Evolutionary conservation across 2,113 vertebrate species (phyloP), one percentile per base, ranked within the genome.

Genomic region (Paramormyrops kingsleyae): DNA sequence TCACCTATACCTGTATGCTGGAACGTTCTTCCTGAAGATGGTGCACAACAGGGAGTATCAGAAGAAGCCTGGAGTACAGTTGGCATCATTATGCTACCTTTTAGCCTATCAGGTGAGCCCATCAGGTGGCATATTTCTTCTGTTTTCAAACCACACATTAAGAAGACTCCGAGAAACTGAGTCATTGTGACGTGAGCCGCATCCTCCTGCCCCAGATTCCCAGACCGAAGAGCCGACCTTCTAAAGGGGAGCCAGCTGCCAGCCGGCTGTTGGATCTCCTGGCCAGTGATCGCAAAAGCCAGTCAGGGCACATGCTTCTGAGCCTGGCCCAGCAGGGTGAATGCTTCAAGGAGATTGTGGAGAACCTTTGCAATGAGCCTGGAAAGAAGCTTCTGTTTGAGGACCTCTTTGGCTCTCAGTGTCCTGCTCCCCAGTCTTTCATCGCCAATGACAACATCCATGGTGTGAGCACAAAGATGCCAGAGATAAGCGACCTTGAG

Each of bases 231-330:
- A 91, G 94, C 87, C 98, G 98, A 94, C 92, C 96, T 92, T 96
- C 96, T 91, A 99, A 98, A 92, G 96, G 95, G 91, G 96, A 97
- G 87, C 96, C 95, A 88, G 83, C 92, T 0, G 92, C 95, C 89
- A 96, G 96, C 70, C 96, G 96, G 88, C 90, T 95, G 70, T 90
- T 99, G 77, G 97, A 99, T 93, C 92, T 96, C 35, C 94, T 99
- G 93, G 96, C 98, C 53, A 97, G 92, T 91, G 98, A 99, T 93
- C 95, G 99, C 70, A 97, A 97, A 91, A 99, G 99, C 95, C 98
- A 99, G 87, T 97, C 98, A 46, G 98, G 98, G 35, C 98, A 99
- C 92, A 98, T 99, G 97, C 92, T 99, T 92, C 92, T 99, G 89
- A 98, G 97, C 88, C 94, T 99, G 92, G 97, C 95, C 92, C 92